phyloP scores from a whole-genome alignment of 2,113 vertebrate species.

The Trogon melanurus region DNA sequence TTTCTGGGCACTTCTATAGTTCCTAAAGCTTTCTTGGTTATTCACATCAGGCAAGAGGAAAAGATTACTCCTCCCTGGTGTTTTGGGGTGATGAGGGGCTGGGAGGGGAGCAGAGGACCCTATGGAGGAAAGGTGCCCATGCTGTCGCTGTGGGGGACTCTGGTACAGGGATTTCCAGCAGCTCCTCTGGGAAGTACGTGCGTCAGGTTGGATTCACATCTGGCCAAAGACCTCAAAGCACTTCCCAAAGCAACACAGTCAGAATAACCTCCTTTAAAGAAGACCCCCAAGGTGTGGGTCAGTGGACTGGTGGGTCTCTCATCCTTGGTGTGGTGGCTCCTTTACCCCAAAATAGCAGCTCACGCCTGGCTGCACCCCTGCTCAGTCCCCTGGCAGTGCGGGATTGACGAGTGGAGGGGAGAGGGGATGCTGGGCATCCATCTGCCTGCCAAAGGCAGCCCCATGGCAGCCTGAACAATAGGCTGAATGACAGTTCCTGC shows the following conservation, averaged over 20 bases:
- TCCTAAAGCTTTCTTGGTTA: not conserved
- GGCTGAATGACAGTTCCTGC: not conserved
- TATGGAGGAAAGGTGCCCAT: accelerated
- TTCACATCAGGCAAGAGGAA: not conserved
- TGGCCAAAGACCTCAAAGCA: not conserved
- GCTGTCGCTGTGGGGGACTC: accelerated
- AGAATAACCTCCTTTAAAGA: not conserved
- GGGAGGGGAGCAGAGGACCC: not conserved
- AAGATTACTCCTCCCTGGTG: accelerated
- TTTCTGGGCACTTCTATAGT: not conserved
- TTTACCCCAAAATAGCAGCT: not conserved
- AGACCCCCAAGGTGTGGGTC: accelerated
- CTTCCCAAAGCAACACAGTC: not conserved
- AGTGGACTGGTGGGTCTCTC: not conserved
- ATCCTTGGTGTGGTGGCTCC: not conserved
- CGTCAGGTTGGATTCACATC: accelerated
- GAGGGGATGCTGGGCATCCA: not conserved
- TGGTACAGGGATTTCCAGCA: not conserved
- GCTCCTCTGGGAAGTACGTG: not conserved
- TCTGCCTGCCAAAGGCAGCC: not conserved
- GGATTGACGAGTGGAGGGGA: not conserved
- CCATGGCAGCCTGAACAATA: accelerated
- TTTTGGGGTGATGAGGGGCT: not conserved
- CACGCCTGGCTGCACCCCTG: not conserved
- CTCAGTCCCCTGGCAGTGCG: not conserved